Evolutionary conservation across 2,113 vertebrate genomes (phyloP).

Genomic region (Mixornis gularis): DNA sequence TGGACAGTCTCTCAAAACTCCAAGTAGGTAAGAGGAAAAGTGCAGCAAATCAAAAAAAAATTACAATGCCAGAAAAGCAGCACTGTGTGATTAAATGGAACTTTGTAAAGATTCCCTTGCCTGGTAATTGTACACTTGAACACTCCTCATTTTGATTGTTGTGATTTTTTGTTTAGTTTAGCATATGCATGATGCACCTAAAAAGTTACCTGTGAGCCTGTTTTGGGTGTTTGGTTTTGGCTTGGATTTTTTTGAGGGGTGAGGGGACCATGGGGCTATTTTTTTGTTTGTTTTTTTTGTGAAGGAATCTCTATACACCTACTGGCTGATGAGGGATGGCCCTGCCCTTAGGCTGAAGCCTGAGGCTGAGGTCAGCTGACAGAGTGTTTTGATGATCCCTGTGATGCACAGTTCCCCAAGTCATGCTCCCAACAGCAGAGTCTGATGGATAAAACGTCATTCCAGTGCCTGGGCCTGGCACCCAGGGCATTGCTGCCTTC

Average conservation of each 20-base stretch:
- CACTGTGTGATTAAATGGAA: neutral
- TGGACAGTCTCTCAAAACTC: neutral
- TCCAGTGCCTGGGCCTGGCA: neutral
- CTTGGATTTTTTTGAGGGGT: fast-evolving
- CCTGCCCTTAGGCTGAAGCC: neutral
- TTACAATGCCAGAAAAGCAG: neutral
- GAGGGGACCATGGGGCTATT: too few relatives aligned
- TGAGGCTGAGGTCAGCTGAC: neutral
- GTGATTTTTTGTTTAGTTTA: neutral
- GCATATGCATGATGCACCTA: neutral
- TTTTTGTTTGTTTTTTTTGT: neutral
- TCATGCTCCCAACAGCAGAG: neutral
- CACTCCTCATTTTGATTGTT: neutral
- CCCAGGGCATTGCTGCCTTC: neutral
- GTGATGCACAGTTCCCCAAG: fast-evolving
- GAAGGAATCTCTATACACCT: neutral
- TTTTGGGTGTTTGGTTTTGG: neutral
- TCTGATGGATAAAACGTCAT: neutral
- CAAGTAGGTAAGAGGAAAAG: neutral
- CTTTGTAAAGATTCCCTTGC: neutral
- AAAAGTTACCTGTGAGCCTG: neutral
- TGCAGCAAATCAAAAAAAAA: neutral
- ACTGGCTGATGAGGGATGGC: neutral
- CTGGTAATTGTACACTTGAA: neutral
- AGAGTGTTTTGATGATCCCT: fast-evolving